Conservation (phyloP, 2,888 invertebrate species). For the Empis stercorea region DNA sequence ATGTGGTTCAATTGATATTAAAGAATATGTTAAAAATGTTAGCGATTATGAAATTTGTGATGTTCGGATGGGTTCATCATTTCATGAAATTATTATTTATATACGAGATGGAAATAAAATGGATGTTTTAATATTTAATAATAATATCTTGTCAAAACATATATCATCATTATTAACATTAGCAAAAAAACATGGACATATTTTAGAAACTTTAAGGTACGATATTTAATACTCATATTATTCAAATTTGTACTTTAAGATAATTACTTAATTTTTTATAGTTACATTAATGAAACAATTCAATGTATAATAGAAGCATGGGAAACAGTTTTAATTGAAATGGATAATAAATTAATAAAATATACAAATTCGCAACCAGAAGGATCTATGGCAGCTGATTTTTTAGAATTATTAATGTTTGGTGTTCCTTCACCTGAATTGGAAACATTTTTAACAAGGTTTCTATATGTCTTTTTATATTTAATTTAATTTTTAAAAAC, state of each 20-base stretch:
- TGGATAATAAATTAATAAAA: constrained; percentile 82
- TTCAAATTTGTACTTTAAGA: not conserved
- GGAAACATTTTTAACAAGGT: constrained; percentile 34
- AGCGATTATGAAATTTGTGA: constrained; percentile 48
- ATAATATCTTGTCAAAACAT: constrained; percentile 27
- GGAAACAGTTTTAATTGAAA: constrained; percentile 87
- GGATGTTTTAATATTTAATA: constrained; percentile 39
- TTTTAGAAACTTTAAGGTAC: constrained; percentile 51
- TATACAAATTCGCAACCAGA: constrained; percentile 71
- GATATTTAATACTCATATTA: not conserved
- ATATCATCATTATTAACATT: constrained; percentile 38
- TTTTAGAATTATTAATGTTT: constrained; percentile 78
- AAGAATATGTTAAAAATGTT: constrained; percentile 43
- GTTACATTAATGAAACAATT: constrained; percentile 59
- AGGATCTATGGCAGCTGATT: constrained; percentile 79
- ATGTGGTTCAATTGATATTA: constrained; percentile 53
- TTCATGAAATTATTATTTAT: constrained; percentile 54
- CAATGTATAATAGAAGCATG: constrained; percentile 77
- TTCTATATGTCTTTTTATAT: not conserved
- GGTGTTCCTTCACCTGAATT: constrained; percentile 41
- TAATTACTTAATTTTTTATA: constrained; percentile 8
- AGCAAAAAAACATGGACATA: constrained; percentile 60
- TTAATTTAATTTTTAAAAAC: not conserved
- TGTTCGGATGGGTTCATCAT: constrained; percentile 56
- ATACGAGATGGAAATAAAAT: constrained; percentile 48